Evolutionary conservation across 2,888 invertebrate species (phyloP), one percentile per base, ranked within the genome.

Genomic region (Drosophila mimica): DNA sequence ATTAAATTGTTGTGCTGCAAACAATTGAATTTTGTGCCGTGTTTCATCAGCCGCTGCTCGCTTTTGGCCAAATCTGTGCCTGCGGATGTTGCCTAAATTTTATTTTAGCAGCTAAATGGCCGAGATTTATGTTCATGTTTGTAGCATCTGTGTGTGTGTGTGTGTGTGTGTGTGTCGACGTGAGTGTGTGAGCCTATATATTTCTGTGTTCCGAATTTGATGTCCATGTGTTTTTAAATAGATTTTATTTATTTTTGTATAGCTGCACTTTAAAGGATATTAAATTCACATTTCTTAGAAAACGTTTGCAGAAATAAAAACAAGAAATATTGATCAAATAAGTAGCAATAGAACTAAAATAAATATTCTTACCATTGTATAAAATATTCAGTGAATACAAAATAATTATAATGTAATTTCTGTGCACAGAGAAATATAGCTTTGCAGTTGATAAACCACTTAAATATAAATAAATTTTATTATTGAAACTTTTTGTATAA

Each of bases 1-100:
- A 86, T 86, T 86, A 86, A 86, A 86, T 86, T 89, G 87, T 86
- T 87, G 79, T 84, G 82, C 80, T 80, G 79, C 74, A 83, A 84
- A 85, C 85, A 85, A 85, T 85, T 85, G 85, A 88, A 85, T 88
- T 88, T 76, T 76, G 79, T 72, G 85, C 87, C 83, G 79, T 76
- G 87, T 76, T 79, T 67, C 88, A 81, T 80, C 88, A 74, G 73
- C 34, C 53, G 68, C 63, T 53, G 63, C 58, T 65, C 60, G 52
- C 59, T 60, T 68, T 70, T 64, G 46, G 64, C 49, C 56, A 3
- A 1, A 11, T 40, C n/a, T 36, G 28, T n/a, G 34, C 30, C 56
- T 65, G 48, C 54, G 62, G 71, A 70, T 60, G 74, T 58, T 69
- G 65, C 53, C 76, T 67, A 67, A 71, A 82, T 84, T 83, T 85